Evolutionary conservation across 2,888 invertebrate species (phyloP).

Genomic region (Steromphala cineraria): DNA sequence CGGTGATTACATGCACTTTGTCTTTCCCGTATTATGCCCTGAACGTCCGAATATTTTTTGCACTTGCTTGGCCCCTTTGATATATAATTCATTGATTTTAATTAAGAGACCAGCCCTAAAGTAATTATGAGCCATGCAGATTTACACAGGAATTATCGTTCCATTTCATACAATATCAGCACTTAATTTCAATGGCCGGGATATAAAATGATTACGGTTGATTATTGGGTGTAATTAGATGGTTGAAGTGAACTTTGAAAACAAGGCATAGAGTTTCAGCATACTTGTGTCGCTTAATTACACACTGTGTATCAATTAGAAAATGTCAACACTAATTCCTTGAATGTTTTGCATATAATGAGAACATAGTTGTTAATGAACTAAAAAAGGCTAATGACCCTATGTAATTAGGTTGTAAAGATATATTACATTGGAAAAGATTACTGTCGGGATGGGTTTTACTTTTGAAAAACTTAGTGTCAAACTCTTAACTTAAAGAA

Average conservation of each 20-base stretch:
- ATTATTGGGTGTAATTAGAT: constrained; percentile 1
- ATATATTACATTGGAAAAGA: too few relatives aligned
- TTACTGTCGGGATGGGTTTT: too few relatives aligned
- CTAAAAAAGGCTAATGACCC: too few relatives aligned
- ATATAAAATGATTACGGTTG: background rate
- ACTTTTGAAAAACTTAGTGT: too few relatives aligned
- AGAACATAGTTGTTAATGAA: too few relatives aligned
- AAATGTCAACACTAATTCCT: constrained; percentile 5
- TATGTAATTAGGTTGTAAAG: too few relatives aligned
- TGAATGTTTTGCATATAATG: background rate
- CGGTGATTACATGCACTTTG: constrained; percentile 3
- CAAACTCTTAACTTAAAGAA: too few relatives aligned
- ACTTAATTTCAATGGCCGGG: constrained; percentile 1
- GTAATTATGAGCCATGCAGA: constrained; percentile 2
- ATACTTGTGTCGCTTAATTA: background rate
- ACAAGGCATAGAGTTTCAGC: background rate
- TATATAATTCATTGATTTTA: constrained; percentile 10
- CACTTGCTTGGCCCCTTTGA: background rate
- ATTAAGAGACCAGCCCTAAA: background rate
- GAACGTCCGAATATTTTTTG: background rate
- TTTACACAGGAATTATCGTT: background rate
- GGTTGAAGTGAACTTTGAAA: constrained; percentile 8
- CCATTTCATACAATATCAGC: constrained; percentile 6
- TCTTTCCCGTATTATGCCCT: background rate
- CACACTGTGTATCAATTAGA: background rate